phyloP scores from a whole-genome alignment of 1,140 invertebrate genomes.

The Brachionus rubens region DNA sequence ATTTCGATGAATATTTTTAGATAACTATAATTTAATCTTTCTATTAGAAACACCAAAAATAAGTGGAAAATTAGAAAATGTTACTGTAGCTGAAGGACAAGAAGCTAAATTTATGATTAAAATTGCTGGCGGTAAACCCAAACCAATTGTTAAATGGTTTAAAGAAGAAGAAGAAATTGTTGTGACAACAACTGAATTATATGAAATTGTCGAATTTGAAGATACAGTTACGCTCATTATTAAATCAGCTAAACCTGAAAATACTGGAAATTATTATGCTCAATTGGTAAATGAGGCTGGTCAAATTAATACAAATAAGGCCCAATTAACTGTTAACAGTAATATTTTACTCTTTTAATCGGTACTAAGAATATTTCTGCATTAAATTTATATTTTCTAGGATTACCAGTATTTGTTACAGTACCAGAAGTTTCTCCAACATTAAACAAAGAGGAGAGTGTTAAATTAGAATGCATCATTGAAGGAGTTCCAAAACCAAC shows the following conservation, averaged over 20 bases:
- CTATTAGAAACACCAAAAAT: conserved; percentile 14
- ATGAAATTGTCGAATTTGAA: conserved; percentile 22
- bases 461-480: conserved; percentile 76
- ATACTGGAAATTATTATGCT: conserved; percentile 55
- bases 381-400: neutral
- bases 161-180: conserved; percentile 38
- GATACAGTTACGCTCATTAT: conserved; percentile 22
- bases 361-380: too few species aligned
- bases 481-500: conserved; percentile 81
- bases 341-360: neutral
- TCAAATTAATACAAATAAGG: neutral
- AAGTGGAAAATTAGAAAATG: conserved; percentile 26
- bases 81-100: neutral
- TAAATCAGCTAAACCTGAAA: conserved; percentile 51
- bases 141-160: conserved; percentile 29
- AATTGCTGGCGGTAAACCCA: conserved; percentile 24
- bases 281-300: neutral
- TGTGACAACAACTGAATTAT: neutral
- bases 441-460: neutral
- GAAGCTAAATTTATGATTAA: conserved; percentile 5
- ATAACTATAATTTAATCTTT: too few species aligned
- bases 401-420: neutral
- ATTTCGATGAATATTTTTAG: too few species aligned
- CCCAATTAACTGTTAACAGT: neutral
- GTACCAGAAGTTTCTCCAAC: neutral